Conservation (phyloP, 2,888 invertebrate genomes). For the Drosophila neutralis region DNA sequence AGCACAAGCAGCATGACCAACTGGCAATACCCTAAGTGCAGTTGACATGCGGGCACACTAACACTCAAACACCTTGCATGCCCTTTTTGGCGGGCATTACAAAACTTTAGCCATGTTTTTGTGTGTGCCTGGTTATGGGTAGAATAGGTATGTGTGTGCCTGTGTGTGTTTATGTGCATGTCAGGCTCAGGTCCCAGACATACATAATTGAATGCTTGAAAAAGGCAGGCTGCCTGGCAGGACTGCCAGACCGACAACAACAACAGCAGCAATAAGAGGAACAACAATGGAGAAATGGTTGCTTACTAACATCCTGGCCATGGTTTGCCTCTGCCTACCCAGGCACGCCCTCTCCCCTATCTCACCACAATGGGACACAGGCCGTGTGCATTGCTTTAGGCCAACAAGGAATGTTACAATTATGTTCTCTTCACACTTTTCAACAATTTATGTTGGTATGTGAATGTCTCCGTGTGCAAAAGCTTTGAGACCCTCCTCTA, state of each 20-base stretch:
- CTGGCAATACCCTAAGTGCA: constrained; percentile 54
- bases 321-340: constrained; percentile 42
- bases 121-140: constrained; percentile 41
- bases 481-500: constrained; percentile 17
- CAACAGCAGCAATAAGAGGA: constrained; percentile 30
- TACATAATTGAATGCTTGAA: constrained; percentile 80
- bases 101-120: constrained; percentile 79
- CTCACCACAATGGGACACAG: constrained; percentile 41
- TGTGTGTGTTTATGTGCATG: constrained; percentile 63
- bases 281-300: constrained; percentile 46
- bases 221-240: constrained; percentile 64
- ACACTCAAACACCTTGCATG: constrained; percentile 76
- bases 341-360: constrained; percentile 2
- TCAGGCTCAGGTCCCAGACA: constrained; percentile 77
- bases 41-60: constrained; percentile 61
- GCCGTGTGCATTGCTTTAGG: constrained; percentile 76
- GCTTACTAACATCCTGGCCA: constrained; percentile 67
- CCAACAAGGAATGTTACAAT: constrained; percentile 81
- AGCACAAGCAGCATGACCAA: constrained; percentile 38
- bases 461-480: constrained; percentile 66
- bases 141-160: constrained; percentile 4
- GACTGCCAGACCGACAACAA: constrained; percentile 52
- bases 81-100: constrained; percentile 78
- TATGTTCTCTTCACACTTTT: constrained; percentile 80
- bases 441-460: constrained; percentile 81